Conservation (phyloP, 2,113 vertebrate genomes). For the Pipra filicauda region DNA sequence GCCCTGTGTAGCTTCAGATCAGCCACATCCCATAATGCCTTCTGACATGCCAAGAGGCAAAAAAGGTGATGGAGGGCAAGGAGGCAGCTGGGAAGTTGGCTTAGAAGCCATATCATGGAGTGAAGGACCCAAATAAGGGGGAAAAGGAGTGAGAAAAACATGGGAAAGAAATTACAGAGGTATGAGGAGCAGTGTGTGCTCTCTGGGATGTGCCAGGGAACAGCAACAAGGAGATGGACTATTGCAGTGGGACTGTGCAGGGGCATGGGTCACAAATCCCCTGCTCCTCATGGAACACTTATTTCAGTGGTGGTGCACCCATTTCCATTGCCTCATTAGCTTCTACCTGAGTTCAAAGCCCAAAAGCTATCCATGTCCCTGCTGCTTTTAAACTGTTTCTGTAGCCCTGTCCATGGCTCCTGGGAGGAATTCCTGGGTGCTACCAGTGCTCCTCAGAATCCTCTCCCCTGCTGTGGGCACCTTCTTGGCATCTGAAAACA, state of each 20-base stretch:
- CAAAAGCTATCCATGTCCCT: neutral
- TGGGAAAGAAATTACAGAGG: neutral
- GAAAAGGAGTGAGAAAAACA: neutral
- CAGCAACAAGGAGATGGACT: neutral
- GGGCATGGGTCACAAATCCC: neutral
- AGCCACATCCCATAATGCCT: neutral
- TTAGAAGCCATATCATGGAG: neutral
- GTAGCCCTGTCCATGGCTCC: rapidly evolving
- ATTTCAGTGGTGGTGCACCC: neutral
- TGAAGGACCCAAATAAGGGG: neutral
- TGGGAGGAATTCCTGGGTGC: neutral
- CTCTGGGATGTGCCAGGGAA: neutral
- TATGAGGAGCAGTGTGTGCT: neutral
- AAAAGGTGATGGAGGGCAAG: neutral
- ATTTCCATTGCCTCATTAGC: neutral
- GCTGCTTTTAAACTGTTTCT: neutral
- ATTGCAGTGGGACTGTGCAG: neutral
- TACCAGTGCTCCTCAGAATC: neutral
- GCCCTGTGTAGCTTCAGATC: neutral
- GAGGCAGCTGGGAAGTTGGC: neutral
- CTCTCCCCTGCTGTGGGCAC: neutral
- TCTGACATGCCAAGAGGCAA: neutral
- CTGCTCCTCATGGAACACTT: neutral
- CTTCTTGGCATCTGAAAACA: neutral
- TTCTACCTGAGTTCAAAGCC: neutral